Conservation (phyloP, 2,113 vertebrate genomes). For the Bos javanicus region DNA sequence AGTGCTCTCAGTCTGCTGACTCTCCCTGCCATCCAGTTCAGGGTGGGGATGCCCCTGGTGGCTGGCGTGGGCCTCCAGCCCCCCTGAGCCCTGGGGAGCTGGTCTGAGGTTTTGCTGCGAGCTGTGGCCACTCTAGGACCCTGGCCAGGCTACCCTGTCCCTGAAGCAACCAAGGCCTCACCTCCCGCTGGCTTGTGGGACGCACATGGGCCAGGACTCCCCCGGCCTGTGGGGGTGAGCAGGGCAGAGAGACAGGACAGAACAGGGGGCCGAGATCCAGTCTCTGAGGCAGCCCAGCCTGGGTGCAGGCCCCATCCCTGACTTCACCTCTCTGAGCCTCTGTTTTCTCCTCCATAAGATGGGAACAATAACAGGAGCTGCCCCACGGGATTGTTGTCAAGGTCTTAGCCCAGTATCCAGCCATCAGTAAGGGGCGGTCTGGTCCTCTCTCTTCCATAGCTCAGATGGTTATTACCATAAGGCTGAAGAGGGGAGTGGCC, state of each 20-base stretch:
- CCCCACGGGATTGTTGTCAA: accelerated
- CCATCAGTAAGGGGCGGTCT: too few relatives aligned
- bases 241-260: not conserved
- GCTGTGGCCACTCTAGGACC: not conserved
- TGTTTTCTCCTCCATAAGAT: not conserved
- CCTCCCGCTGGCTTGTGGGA: not conserved
- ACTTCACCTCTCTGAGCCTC: not conserved
- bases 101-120: not conserved
- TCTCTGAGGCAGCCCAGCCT: not conserved
- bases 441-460: not conserved
- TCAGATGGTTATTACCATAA: not conserved
- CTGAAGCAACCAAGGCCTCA: not conserved
- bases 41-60: not conserved
- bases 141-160: not conserved
- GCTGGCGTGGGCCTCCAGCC: not conserved
- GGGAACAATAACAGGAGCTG: not conserved
- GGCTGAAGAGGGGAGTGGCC: not conserved
- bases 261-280: not conserved
- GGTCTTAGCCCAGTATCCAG: not conserved
- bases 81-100: not conserved
- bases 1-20: not conserved
- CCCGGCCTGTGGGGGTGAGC: too few relatives aligned
- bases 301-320: too few relatives aligned
- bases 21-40: accelerated
- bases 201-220: not conserved